Evolutionary conservation across 1,140 invertebrate species (phyloP).

Genomic region (Tribolium castaneum): DNA sequence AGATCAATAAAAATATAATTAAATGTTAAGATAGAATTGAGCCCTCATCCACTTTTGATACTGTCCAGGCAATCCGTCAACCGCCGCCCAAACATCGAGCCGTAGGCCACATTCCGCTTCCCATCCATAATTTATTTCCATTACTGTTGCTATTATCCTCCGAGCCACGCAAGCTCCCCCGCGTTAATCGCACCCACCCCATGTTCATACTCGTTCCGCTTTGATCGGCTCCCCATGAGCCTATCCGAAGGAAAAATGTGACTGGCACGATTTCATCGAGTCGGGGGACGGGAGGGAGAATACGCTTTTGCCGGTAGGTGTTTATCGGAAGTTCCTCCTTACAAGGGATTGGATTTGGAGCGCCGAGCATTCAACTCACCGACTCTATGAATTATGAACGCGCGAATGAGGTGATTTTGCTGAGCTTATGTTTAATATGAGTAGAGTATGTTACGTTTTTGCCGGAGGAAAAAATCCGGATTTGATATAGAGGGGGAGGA

Average conservation of each 20-base stretch:
- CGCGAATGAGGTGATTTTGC: constrained; percentile 20
- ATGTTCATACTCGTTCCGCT: constrained; percentile 10
- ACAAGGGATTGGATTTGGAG: neutral
- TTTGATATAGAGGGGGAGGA: neutral
- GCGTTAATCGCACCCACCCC: constrained; percentile 7
- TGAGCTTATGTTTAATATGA: constrained; percentile 17
- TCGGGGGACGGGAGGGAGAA: neutral
- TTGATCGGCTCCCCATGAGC: constrained; percentile 5
- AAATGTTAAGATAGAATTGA: neutral
- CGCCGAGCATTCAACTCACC: neutral
- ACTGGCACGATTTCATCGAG: constrained; percentile 14
- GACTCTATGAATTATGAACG: constrained; percentile 30
- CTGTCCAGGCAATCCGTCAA: neutral
- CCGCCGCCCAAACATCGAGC: neutral
- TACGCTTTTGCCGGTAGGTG: constrained; percentile 5
- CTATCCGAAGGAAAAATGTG: constrained; percentile 25
- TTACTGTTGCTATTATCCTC: neutral
- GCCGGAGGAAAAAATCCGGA: neutral
- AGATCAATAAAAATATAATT: neutral
- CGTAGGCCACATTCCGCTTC: neutral
- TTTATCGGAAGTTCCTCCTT: constrained; percentile 27
- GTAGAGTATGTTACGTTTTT: neutral
- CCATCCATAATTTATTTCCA: neutral
- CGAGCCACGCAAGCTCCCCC: neutral
- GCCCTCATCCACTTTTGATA: neutral